A percentile compares a stretch with the other conserved stretches of the same genome.
Evolutionary conservation across 2,113 vertebrate genomes (phyloP).

Genomic region (Paracanthobrama guichenoti): DNA sequence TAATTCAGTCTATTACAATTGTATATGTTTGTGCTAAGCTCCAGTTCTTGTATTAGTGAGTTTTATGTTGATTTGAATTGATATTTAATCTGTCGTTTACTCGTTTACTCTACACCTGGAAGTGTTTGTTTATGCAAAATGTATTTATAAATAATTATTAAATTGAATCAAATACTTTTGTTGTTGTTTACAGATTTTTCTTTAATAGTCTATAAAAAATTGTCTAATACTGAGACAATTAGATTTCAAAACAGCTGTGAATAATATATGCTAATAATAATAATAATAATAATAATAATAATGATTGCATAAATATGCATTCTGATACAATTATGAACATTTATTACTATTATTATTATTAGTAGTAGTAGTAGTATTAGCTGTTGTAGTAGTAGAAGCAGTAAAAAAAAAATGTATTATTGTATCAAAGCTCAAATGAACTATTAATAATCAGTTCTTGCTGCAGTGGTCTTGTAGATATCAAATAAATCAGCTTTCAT

Average conservation of each 20-base stretch:
- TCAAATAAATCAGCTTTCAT: too few relatives aligned
- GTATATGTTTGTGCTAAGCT: neutral
- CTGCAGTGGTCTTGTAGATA: too few relatives aligned
- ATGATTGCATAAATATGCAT: neutral
- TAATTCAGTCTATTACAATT: neutral
- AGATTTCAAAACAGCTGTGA: neutral
- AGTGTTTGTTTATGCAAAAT: too few relatives aligned
- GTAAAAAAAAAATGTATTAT: neutral
- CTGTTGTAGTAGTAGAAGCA: too few relatives aligned
- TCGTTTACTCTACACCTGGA: neutral
- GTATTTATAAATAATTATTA: too few relatives aligned
- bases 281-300: neutral
- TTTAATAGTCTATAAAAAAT: too few relatives aligned
- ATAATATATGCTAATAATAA: neutral
- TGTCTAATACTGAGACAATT: neutral
- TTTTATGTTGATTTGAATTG: neutral
- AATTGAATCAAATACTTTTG: neutral
- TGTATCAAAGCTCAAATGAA: neutral
- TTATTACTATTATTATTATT: neutral
- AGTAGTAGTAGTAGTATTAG: too few relatives aligned
- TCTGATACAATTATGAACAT: neutral
- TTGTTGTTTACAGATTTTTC: neutral
- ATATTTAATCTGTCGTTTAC: neutral
- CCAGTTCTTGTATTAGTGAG: neutral
- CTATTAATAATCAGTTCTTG: neutral